Percentiles rank a stretch among this genome's conserved stretches.
Evolutionary conservation across 2,797 vertebrate genomes (phyloP).

Genomic region (Dromococcyx pavoninus): DNA sequence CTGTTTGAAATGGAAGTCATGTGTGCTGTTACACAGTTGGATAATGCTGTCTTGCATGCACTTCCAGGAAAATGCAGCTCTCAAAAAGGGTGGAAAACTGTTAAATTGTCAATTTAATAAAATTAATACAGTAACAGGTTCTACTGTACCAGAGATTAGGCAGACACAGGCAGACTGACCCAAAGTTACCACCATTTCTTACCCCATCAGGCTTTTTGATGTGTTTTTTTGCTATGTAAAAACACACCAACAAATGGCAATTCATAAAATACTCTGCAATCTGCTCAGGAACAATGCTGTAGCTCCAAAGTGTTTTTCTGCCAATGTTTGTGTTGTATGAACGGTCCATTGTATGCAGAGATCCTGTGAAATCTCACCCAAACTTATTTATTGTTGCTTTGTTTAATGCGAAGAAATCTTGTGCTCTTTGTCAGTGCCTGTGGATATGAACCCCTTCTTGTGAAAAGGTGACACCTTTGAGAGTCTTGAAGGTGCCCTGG

Average conservation of each 20-base stretch:
- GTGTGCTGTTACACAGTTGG: neutral
- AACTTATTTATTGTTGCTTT: conserved; percentile 33
- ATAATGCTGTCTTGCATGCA: neutral
- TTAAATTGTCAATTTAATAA: neutral
- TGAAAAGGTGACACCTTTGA: neutral
- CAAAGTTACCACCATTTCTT: neutral
- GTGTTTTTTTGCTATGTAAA: neutral
- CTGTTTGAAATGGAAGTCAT: neutral
- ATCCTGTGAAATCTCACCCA: conserved; percentile 16
- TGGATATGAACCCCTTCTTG: neutral
- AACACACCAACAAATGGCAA: conserved; percentile 26
- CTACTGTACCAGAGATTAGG: neutral
- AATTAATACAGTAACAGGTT: neutral
- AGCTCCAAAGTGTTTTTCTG: conserved; percentile 1
- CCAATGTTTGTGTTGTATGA: neutral
- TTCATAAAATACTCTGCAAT: conserved; percentile 1
- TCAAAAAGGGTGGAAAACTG: neutral
- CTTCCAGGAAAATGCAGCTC: neutral
- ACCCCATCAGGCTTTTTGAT: neutral
- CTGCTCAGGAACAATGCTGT: conserved; percentile 5
- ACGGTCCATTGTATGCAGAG: conserved; percentile 2
- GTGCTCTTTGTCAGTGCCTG: neutral
- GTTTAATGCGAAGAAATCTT: conserved; percentile 4
- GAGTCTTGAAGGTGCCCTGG: neutral
- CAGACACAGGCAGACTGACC: neutral